A percentile compares a stretch with the other conserved stretches of the same genome.
These are phyloP conservation scores for Scaptomyza hsui DNA, from an alignment of 1,140 invertebrate genomes.

Conservation along the genomic window DNA sequence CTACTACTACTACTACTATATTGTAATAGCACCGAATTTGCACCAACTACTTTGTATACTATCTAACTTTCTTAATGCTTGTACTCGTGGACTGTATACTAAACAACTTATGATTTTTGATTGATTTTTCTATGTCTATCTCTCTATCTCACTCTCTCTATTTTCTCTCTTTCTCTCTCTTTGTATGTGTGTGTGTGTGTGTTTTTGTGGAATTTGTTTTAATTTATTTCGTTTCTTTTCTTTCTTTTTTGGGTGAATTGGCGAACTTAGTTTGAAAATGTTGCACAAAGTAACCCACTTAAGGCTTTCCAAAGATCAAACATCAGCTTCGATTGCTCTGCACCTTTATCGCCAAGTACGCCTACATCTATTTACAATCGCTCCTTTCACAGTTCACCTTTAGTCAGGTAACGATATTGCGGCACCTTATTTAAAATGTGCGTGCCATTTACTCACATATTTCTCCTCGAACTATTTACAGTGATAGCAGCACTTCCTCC, in stretches of 20 bases:
- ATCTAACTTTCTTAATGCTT: constrained; percentile 57
- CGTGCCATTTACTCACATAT: background rate
- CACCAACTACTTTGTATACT: constrained; percentile 50
- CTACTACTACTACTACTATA: constrained; percentile 12
- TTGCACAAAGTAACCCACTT: constrained; percentile 84
- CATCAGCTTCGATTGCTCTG: constrained; percentile 84
- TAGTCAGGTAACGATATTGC: constrained; percentile 78
- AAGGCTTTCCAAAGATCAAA: constrained; percentile 84
- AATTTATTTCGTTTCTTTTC: constrained; percentile 62
- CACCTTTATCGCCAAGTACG: constrained; percentile 85
- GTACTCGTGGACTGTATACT: constrained; percentile 40
- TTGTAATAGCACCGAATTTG: constrained; percentile 71
- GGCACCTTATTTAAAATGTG: constrained; percentile 32
- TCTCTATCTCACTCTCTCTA: constrained; percentile 31
- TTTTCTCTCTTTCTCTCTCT: background rate
- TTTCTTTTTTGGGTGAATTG: constrained; percentile 75
- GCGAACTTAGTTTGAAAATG: constrained; percentile 84
- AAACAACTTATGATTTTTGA: constrained; percentile 49
- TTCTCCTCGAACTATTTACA: constrained; percentile 36
- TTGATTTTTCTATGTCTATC: constrained; percentile 24
- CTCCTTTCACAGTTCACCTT: constrained; percentile 84
- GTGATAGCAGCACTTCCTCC: constrained; percentile 81
- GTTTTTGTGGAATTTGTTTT: constrained; percentile 25
- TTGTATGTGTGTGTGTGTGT: constrained; percentile 11
- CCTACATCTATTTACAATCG: constrained; percentile 85